Evolutionary conservation across 2,113 vertebrate species (phyloP).

Genomic region (Orthonyx spaldingii): DNA sequence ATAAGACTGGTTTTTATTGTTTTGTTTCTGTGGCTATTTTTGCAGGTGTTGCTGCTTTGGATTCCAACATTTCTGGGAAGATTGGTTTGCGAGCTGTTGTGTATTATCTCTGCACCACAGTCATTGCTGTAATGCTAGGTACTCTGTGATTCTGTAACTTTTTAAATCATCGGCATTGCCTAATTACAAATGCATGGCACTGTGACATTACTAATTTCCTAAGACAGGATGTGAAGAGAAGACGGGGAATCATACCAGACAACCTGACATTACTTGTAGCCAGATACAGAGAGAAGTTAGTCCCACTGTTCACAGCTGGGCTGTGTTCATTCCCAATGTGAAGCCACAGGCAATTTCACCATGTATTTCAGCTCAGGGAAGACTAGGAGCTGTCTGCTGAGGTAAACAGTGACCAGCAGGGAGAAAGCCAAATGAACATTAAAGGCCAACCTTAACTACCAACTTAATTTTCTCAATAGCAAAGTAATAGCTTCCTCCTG

Average conservation of each 20-base stretch:
- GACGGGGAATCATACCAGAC: background rate
- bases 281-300: background rate
- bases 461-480: background rate
- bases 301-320: background rate
- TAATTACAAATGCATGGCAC: background rate
- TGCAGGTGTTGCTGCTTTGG: conserved; percentile 91
- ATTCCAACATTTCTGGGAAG: conserved; percentile 90
- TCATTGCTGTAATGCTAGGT: conserved; percentile 92
- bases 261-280: background rate
- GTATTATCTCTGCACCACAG: conserved; percentile 93
- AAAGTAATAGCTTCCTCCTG: background rate
- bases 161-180: background rate
- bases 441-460: background rate
- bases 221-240: background rate
- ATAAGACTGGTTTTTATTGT: background rate
- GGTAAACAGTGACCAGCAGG: background rate
- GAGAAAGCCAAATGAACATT: background rate
- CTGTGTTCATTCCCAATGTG: background rate
- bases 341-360: background rate
- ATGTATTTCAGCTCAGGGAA: background rate
- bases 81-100: conserved; percentile 89
- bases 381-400: background rate
- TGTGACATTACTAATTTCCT: background rate
- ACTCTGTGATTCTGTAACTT: conserved; percentile 12
- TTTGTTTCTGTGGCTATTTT: background rate